Base-by-base conservation (phyloP, 2,888 invertebrate species). In the Amphipyra tragopoginis region DNA sequence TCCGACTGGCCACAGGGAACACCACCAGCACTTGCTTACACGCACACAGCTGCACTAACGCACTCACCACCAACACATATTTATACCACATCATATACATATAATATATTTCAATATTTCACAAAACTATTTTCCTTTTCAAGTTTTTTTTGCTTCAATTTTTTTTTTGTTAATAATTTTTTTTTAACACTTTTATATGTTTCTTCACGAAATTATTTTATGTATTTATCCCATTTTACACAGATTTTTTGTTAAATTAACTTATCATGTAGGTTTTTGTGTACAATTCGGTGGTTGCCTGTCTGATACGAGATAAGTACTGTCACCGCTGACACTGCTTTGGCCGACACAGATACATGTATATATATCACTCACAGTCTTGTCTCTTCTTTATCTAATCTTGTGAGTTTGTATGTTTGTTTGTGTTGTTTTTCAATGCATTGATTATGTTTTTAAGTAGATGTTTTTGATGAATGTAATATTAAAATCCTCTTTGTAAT, bases 1-100 rank as follows among this genome's bases (percentile, higher is more conserved):
- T 84, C 21, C 77, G 76, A 14, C 80, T 73, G 0, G 86, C 85
- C 43, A 84, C 71, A 2, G 89, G 88, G 63, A 87, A 87, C 53
- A 88, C 79, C 15, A 88, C 83, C 39, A 90, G 69, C 10, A 85
- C 68, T 15, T 67, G 68, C 47, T 81, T 69, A 6, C 79, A 72
- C 33, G 34, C 59, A 57, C 77, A 57, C 54, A 58, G n/a, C 0
- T 57, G 51, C 60, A 75, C 42, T 2, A 58, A 11, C 53, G 62
- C 59, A 60, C 67, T 71, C 66, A 75, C 10, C 48, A 69, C 26
- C 14, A 76, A 29, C 42, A 75, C 49, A 65, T 48, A 55, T 6
- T 21, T 39, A 11, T 36, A 45, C 61, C 59, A 49, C 75, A 65
- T 59, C 47, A 38, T 71, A 15, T 14, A 26, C 21, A 21, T 21